Percentiles rank a stretch among this genome's conserved stretches.
phyloP scores from a whole-genome alignment of 2,797 vertebrate species.

The Sebastes diploproa region DNA sequence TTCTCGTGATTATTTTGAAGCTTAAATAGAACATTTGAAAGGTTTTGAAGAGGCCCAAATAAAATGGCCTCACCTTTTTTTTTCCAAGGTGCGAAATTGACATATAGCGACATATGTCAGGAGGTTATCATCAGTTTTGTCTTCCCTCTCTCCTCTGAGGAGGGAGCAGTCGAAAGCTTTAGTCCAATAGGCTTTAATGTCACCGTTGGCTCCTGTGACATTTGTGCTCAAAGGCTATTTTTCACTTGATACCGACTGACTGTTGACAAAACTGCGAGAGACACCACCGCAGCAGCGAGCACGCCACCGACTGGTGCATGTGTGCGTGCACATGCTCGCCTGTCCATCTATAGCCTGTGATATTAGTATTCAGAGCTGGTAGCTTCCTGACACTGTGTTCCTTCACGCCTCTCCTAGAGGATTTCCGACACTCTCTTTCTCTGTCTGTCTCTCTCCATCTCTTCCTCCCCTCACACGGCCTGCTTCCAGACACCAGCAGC shows the following conservation, averaged over 20 bases:
- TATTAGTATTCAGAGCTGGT: slow-evolving; percentile 79
- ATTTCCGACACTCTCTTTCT: slow-evolving; percentile 73
- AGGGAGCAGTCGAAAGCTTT: slow-evolving; percentile 38
- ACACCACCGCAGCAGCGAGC: slow-evolving; percentile 28
- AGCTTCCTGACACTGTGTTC: slow-evolving; percentile 79
- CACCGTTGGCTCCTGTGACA: slow-evolving; percentile 72
- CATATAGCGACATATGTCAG: not conserved
- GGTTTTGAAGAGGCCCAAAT: not conserved
- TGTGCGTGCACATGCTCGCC: slow-evolving; percentile 1
- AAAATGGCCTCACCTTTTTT: not conserved
- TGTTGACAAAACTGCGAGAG: slow-evolving; percentile 75
- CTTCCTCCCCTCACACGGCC: slow-evolving; percentile 52
- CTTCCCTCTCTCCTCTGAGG: not conserved
- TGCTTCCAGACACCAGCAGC: slow-evolving; percentile 70
- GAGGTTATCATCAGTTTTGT: slow-evolving; percentile 47
- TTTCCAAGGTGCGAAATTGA: not conserved
- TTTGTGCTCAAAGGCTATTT: slow-evolving; percentile 76
- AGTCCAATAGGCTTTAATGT: slow-evolving; percentile 75
- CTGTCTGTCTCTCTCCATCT: slow-evolving; percentile 56
- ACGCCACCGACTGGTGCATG: not conserved
- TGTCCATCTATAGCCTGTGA: slow-evolving; percentile 45
- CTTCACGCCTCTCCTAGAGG: slow-evolving; percentile 75
- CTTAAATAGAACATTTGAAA: not conserved
- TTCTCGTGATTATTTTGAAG: not conserved
- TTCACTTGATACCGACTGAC: slow-evolving; percentile 72